Evolutionary conservation across 2,113 vertebrate species (phyloP).

Genomic region (Polypterus bichir): DNA sequence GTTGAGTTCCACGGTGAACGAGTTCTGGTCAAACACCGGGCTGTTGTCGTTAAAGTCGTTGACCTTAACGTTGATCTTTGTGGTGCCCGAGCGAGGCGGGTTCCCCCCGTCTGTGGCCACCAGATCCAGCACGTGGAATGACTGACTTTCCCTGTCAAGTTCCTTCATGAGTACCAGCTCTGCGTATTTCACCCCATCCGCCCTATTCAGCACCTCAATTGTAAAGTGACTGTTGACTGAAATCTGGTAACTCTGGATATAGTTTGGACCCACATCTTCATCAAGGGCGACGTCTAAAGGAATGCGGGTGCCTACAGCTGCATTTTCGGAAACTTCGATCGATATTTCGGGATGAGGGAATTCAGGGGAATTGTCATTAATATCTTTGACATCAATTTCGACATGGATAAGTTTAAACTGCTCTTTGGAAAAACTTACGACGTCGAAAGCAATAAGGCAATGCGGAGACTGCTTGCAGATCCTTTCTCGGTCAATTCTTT

Average conservation of each 20-base stretch:
- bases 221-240: slow-evolving; percentile 82
- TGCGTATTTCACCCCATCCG: slow-evolving; percentile 81
- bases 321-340: slow-evolving; percentile 80
- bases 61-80: slow-evolving; percentile 69
- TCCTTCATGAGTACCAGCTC: slow-evolving; percentile 83
- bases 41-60: slow-evolving; percentile 90
- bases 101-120: slow-evolving; percentile 78
- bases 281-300: slow-evolving; percentile 75
- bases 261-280: slow-evolving; percentile 78
- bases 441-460: slow-evolving; percentile 83
- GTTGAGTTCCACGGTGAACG: slow-evolving; percentile 66
- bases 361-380: slow-evolving; percentile 83
- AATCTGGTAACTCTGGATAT: slow-evolving; percentile 80
- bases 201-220: slow-evolving; percentile 75
- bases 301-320: slow-evolving; percentile 67
- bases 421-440: slow-evolving; percentile 80
- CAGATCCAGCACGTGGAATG: slow-evolving; percentile 67
- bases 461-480: slow-evolving; percentile 68
- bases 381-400: slow-evolving; percentile 83
- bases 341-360: slow-evolving; percentile 64
- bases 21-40: slow-evolving; percentile 72
- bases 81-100: slow-evolving; percentile 61
- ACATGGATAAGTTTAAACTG: slow-evolving; percentile 85
- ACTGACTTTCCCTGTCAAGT: slow-evolving; percentile 79
- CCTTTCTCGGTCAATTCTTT: slow-evolving; percentile 77